phyloP scores from a whole-genome alignment of 2,888 invertebrate species.

The Bedellia somnulentella region DNA sequence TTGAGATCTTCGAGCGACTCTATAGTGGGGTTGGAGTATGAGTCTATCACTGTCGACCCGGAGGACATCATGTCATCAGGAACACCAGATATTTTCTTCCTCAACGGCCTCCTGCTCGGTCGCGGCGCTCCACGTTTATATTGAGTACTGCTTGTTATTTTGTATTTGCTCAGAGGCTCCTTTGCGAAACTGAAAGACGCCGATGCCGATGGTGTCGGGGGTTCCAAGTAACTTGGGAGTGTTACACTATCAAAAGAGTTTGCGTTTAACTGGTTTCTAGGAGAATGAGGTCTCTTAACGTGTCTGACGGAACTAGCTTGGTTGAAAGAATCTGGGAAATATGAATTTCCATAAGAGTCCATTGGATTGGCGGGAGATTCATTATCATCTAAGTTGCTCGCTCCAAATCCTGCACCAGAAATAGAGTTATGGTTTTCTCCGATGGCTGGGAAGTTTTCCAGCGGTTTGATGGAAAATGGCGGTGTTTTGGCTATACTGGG shows the following conservation, averaged over 20 bases:
- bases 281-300: conserved; percentile 23
- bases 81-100: conserved; percentile 40
- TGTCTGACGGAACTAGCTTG: conserved; percentile 42
- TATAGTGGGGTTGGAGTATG: conserved; percentile 21
- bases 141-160: conserved; percentile 23
- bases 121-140: conserved; percentile 39
- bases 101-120: conserved; percentile 39
- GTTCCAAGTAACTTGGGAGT: conserved; percentile 49
- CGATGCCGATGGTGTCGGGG: conserved; percentile 40
- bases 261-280: conserved; percentile 20
- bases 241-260: conserved; percentile 29
- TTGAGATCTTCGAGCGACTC: conserved; percentile 36
- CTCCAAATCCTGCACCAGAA: conserved; percentile 29
- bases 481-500: conserved; percentile 32
- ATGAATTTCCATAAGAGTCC: conserved; percentile 46
- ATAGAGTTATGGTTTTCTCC: conserved; percentile 36
- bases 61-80: conserved; percentile 43
- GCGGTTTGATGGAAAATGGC: conserved; percentile 29
- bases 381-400: conserved; percentile 24
- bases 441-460: conserved; percentile 30
- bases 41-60: conserved; percentile 38
- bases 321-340: conserved; percentile 44
- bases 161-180: conserved; percentile 31
- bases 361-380: conserved; percentile 25
- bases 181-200: conserved; percentile 33